Evolutionary conservation across 2,797 vertebrate genomes (phyloP).

Genomic region (Orientallactaga sibirica): DNA sequence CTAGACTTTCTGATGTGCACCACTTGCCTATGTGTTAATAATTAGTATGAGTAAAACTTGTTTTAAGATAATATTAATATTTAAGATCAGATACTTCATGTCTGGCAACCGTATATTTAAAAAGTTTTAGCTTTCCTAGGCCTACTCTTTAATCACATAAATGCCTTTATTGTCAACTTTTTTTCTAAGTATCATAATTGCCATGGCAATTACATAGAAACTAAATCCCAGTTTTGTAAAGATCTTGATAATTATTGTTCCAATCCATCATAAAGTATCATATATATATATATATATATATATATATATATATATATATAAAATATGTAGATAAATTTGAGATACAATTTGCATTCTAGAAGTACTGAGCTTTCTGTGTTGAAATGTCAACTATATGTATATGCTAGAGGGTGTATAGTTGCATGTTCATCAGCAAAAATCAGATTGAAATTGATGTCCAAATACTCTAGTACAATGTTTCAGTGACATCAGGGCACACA

Average conservation of each 20-base stretch:
- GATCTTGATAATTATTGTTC: background rate
- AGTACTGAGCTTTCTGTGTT: background rate
- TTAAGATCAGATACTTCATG: too few species aligned
- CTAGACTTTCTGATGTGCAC: background rate
- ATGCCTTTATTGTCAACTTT: background rate
- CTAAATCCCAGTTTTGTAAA: background rate
- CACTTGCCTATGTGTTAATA: background rate
- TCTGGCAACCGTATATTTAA: too few species aligned
- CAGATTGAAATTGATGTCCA: constrained; percentile 6
- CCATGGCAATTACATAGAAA: background rate
- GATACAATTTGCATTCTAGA: background rate
- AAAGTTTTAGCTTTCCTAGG: too few species aligned
- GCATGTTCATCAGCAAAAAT: constrained; percentile 42
- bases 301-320: too few species aligned
- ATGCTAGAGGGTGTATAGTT: background rate
- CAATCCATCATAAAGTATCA: background rate
- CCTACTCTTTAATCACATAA: too few species aligned
- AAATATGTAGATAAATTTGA: too few species aligned
- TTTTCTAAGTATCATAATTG: background rate
- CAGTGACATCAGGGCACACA: background rate
- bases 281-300: too few species aligned
- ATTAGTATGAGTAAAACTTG: too few species aligned
- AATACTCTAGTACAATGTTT: background rate
- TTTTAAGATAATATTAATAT: too few species aligned
- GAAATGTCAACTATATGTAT: background rate